Evolutionary conservation across 1,140 invertebrate species (phyloP).

Genomic region (Drosophila pectinifera): DNA sequence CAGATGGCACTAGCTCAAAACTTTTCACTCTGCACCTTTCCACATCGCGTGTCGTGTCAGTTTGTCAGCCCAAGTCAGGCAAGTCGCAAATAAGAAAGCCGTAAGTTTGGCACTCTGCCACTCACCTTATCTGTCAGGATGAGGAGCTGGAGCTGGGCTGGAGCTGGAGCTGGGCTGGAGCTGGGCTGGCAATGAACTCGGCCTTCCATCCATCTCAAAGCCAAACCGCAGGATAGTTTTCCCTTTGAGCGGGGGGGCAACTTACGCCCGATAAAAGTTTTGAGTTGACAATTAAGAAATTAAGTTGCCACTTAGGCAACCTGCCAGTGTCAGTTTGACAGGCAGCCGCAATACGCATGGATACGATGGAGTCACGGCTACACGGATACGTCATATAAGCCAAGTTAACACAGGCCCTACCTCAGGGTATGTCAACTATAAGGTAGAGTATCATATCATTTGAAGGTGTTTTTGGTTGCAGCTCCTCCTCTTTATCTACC

Average conservation of each 20-base stretch:
- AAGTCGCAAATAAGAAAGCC: slow-evolving; percentile 30
- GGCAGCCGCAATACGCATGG: slow-evolving; percentile 67
- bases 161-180: too few species aligned
- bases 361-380: slow-evolving; percentile 27
- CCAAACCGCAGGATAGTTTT: slow-evolving; percentile 67
- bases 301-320: slow-evolving; percentile 85
- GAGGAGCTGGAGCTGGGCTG: too few species aligned
- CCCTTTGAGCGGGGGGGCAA: slow-evolving; percentile 9
- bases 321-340: slow-evolving; percentile 84
- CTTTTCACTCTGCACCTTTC: slow-evolving; percentile 25
- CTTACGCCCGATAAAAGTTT: slow-evolving; percentile 72
- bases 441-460: neutral
- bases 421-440: neutral
- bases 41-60: slow-evolving; percentile 52
- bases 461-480: too few species aligned
- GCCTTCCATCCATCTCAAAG: slow-evolving; percentile 49
- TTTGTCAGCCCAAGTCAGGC: slow-evolving; percentile 61
- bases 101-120: slow-evolving; percentile 23
- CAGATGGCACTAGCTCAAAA: slow-evolving; percentile 54
- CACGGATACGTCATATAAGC: neutral
- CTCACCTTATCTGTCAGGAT: slow-evolving; percentile 43
- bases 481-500: too few species aligned
- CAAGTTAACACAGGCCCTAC: too few species aligned
- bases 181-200: slow-evolving; percentile 54
- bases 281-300: slow-evolving; percentile 85